Base-by-base conservation (phyloP, 92 coral and sea anemone species). In the Phenganax marumi region DNA sequence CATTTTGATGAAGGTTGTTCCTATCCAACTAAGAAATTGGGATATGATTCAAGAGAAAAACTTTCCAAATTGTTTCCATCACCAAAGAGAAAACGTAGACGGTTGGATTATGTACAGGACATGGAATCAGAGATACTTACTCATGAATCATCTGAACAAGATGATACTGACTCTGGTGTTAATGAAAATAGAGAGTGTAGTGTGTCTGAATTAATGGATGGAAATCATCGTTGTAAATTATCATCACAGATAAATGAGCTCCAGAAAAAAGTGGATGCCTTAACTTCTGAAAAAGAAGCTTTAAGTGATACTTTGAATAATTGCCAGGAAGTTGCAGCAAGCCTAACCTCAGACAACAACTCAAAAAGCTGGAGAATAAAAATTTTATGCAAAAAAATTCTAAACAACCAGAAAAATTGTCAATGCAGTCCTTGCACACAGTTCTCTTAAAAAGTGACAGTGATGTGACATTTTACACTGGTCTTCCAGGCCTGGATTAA, bases 1-100 rank as follows among this genome's bases (percentile, higher is more conserved):
- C 65, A 58, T 58, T 58, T 58, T 58, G 65, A 58, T 16, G 65
- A 58, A 58, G 65, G 65, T 7, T 58, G 65, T 12, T 58, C 65
- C 65, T 58, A 58, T 58, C 65, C 65, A 7, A 58, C 65, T 6
- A 58, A 58, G 13, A 58, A 58, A 6, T 12, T 58, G 21, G 65
- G 65, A 58, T 58, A 58, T 58, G 65, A 58, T 12, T 14, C 65
- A 58, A 58, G 65, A 58, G 65, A 58, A 0, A 58, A 58, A 58
- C 6, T 58, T 14, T 58, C 8, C 16, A 58, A 58, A 58, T 21
- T 58, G 0, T 58, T 7, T 12, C 65, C 65, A 7, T 12, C 10
- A 58, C 65, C 65, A 18, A 58, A 7, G 65, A 58, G 65, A 18
- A 58, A 58, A 12, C 65, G 65, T 7, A 58, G 65, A 58, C 65